A percentile compares a stretch with the other conserved stretches of the same genome.
phyloP scores from a whole-genome alignment of 2,888 invertebrate species.

The Cheilosia urbana region DNA sequence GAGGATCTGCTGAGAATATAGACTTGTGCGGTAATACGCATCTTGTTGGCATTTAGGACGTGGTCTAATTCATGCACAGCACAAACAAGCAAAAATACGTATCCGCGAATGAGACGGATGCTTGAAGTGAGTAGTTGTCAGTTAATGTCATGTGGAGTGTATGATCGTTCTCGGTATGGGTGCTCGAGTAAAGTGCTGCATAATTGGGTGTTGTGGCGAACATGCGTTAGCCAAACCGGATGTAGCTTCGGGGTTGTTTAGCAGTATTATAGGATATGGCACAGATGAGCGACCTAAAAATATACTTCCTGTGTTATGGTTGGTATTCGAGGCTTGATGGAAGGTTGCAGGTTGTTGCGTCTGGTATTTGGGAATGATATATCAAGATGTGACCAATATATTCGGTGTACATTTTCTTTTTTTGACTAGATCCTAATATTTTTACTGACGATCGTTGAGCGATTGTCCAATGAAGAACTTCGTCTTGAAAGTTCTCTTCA shows the following conservation, averaged over 20 bases:
- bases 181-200: neutral
- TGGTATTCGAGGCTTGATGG: no score
- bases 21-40: constrained; percentile 3
- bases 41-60: constrained; percentile 50
- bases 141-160: constrained; percentile 44
- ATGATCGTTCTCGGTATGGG: constrained; percentile 27
- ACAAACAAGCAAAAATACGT: constrained; percentile 19
- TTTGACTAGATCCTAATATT: no score
- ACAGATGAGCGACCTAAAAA: neutral
- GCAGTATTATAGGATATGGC: neutral
- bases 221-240: constrained; percentile 32
- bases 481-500: no score
- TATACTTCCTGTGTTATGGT: neutral
- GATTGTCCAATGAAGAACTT: no score
- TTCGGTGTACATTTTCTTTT: no score
- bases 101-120: constrained; percentile 30
- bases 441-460: no score
- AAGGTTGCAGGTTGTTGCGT: no score
- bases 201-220: constrained; percentile 29
- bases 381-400: no score
- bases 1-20: constrained; percentile 21
- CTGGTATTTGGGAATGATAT: no score
- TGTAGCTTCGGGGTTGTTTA: neutral
- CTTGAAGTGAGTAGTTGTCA: constrained; percentile 37
- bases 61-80: constrained; percentile 54